These are phyloP conservation scores for Nannoperca obscura DNA, from an alignment of 2,797 vertebrate species.

Conservation along the genomic window DNA sequence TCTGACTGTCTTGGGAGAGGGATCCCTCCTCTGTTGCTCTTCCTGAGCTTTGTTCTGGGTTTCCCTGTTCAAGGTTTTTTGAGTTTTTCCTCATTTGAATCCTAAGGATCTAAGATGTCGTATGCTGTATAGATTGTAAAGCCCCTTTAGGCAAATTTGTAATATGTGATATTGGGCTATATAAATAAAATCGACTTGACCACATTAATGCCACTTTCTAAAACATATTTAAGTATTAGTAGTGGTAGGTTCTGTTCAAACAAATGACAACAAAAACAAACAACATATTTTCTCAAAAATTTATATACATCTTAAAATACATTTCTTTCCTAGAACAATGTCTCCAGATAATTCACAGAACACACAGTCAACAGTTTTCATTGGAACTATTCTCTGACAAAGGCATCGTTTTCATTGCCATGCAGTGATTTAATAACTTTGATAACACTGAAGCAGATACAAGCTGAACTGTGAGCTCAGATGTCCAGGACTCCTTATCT, in stretches of 20 bases:
- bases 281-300: too few relatives aligned
- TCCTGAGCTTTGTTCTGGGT: too few relatives aligned
- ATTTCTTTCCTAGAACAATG: not conserved
- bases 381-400: not conserved
- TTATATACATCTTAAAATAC: too few relatives aligned
- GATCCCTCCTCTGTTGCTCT: too few relatives aligned
- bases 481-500: conserved; percentile 2
- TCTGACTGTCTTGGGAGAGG: too few relatives aligned
- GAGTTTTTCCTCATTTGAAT: too few relatives aligned
- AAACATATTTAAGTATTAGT: not conserved
- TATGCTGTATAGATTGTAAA: too few relatives aligned
- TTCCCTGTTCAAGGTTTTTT: too few relatives aligned
- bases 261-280: not conserved
- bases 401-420: not conserved
- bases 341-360: not conserved
- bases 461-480: conserved; percentile 6
- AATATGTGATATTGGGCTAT: too few relatives aligned
- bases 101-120: too few relatives aligned
- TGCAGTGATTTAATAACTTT: not conserved
- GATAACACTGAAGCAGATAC: conserved; percentile 9
- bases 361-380: not conserved
- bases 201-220: not conserved
- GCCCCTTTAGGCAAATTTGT: too few relatives aligned
- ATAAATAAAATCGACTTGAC: too few relatives aligned
- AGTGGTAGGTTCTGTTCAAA: not conserved